Conservation (phyloP, 2,888 invertebrate species). For the Cephus rjabovi region DNA sequence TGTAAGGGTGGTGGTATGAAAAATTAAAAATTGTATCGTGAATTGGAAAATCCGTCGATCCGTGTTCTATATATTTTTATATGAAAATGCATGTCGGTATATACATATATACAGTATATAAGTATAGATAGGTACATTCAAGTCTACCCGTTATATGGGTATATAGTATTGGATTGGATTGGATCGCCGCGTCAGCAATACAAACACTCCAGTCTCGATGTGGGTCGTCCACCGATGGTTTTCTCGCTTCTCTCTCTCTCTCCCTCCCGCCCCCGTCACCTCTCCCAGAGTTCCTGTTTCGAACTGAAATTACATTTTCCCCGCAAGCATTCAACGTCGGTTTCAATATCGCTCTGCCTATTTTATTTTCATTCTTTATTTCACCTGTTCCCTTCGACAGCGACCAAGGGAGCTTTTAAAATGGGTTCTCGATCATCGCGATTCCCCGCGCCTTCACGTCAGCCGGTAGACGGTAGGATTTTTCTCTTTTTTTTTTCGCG, state of each 20-base stretch:
- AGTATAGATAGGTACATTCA: not conserved
- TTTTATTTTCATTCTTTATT: slow-evolving; percentile 23
- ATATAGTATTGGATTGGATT: slow-evolving; percentile 60
- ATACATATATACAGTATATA: not conserved
- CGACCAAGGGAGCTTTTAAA: too few relatives aligned
- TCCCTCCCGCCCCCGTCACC: slow-evolving; percentile 28
- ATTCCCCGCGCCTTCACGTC: too few relatives aligned
- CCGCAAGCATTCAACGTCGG: slow-evolving; percentile 34
- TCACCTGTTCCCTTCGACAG: slow-evolving; percentile 11
- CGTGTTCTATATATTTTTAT: too few relatives aligned
- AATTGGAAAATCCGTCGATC: too few relatives aligned
- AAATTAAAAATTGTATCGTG: too few relatives aligned
- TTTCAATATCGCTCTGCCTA: slow-evolving; percentile 37
- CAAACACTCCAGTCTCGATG: slow-evolving; percentile 65
- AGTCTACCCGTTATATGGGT: slow-evolving; percentile 42
- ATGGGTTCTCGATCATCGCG: too few relatives aligned
- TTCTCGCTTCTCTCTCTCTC: slow-evolving; percentile 17
- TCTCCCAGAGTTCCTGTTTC: slow-evolving; percentile 54
- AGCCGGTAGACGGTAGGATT: too few relatives aligned
- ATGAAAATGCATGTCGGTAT: not conserved
- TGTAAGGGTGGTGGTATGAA: too few relatives aligned
- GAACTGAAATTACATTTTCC: slow-evolving; percentile 64
- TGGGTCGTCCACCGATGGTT: slow-evolving; percentile 50
- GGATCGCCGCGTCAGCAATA: slow-evolving; percentile 67
- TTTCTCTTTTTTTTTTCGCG: too few relatives aligned